A percentile compares a stretch with the other conserved stretches of the same genome.
Conservation (phyloP, 1,140 invertebrate genomes). For the Hydropsyche tenuis region DNA sequence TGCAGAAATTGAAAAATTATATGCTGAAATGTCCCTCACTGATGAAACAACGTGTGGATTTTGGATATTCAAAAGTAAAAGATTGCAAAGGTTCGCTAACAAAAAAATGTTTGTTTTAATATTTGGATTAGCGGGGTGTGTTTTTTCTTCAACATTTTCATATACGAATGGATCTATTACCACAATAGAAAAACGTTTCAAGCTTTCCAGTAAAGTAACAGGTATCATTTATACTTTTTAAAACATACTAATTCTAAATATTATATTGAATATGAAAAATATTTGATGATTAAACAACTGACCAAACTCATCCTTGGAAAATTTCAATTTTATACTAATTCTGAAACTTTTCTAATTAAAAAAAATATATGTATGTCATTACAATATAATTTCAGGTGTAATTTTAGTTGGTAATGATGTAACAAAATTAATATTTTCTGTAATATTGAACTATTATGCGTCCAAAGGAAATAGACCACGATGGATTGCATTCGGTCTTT, state of each 20-base stretch:
- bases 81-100: conserved; percentile 66
- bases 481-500: conserved; percentile 74
- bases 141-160: conserved; percentile 75
- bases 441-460: conserved; percentile 72
- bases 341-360: too few species aligned
- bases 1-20: conserved; percentile 1
- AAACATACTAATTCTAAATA: background rate
- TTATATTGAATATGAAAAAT: too few species aligned
- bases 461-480: conserved; percentile 71
- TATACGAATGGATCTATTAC: conserved; percentile 80
- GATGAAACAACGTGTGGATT: conserved; percentile 23
- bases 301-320: too few species aligned
- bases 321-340: too few species aligned
- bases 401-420: conserved; percentile 76
- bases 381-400: conserved; percentile 60
- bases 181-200: conserved; percentile 81
- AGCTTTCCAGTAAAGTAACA: conserved; percentile 76
- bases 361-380: too few species aligned
- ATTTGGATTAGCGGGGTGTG: conserved; percentile 74
- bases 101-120: conserved; percentile 77
- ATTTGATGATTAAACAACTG: too few species aligned
- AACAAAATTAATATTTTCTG: conserved; percentile 64
- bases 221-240: too few species aligned
- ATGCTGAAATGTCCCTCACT: background rate
- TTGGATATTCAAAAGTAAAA: conserved; percentile 17